Evolutionary conservation across 2,113 vertebrate species (phyloP).

Genomic region (Mesoclemmys tuberculata): DNA sequence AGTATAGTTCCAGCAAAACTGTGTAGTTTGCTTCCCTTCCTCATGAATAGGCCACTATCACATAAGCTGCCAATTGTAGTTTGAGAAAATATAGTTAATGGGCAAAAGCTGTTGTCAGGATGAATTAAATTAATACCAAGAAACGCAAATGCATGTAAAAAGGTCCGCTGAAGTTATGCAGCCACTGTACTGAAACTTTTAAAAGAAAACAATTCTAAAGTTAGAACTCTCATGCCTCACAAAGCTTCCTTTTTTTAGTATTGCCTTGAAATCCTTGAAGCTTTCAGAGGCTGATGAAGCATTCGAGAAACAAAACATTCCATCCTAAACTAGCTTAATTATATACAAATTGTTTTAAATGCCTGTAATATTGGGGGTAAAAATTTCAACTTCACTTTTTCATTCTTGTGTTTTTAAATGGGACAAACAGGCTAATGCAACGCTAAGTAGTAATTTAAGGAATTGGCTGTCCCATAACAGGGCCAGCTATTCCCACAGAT

Average conservation of each 20-base stretch:
- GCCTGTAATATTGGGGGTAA: neutral
- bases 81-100: rapidly evolving
- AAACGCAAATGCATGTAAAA: rapidly evolving
- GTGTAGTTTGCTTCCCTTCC: neutral
- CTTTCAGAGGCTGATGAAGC: neutral
- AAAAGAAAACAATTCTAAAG: neutral
- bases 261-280: neutral
- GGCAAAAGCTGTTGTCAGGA: neutral
- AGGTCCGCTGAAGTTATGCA: neutral
- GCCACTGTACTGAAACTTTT: neutral
- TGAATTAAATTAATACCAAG: neutral
- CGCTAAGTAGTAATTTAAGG: rapidly evolving
- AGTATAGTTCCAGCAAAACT: neutral
- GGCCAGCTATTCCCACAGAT: rapidly evolving
- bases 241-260: neutral
- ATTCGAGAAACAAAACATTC: neutral
- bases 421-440: rapidly evolving
- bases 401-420: rapidly evolving
- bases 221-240: neutral
- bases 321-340: neutral
- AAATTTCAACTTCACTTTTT: neutral
- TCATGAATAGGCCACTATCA: rapidly evolving
- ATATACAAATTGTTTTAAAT: neutral
- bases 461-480: rapidly evolving
- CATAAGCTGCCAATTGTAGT: neutral